Evolutionary conservation across 2,797 vertebrate species (phyloP).

Genomic region (Sphenodon punctatus): DNA sequence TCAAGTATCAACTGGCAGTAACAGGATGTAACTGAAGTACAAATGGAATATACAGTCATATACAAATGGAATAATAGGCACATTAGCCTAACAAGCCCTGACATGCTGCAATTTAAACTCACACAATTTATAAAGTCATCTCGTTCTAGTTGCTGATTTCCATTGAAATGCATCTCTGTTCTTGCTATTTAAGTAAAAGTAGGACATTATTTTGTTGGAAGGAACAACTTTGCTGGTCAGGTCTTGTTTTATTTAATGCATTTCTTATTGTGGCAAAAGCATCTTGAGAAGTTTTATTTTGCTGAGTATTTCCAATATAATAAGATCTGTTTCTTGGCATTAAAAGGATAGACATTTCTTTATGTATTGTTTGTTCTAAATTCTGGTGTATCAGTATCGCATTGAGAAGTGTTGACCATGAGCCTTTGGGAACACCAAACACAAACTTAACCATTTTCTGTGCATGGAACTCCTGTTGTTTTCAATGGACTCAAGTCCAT

Average conservation of each 20-base stretch:
- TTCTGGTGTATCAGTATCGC: neutral
- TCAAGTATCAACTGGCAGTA: neutral
- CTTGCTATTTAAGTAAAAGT: neutral
- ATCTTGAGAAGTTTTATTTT: neutral
- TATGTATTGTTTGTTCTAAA: neutral
- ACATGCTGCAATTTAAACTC: neutral
- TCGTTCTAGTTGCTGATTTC: neutral
- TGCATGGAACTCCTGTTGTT: neutral
- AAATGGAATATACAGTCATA: neutral
- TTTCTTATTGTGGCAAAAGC: neutral
- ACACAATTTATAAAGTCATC: neutral
- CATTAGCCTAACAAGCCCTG: neutral
- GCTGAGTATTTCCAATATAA: neutral
- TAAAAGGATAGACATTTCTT: neutral
- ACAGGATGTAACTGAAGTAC: neutral
- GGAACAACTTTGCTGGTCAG: neutral
- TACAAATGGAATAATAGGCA: no score
- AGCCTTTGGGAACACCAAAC: neutral
- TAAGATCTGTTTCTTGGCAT: rapidly evolving
- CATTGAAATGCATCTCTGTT: neutral
- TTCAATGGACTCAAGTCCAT: neutral
- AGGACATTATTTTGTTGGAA: neutral
- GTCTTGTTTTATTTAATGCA: neutral
- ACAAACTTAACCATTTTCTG: neutral
- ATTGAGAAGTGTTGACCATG: neutral